Evolutionary conservation across 2,888 invertebrate species (phyloP), one percentile per base, ranked within the genome.

Genomic region (Cheiracanthium punctorium): DNA sequence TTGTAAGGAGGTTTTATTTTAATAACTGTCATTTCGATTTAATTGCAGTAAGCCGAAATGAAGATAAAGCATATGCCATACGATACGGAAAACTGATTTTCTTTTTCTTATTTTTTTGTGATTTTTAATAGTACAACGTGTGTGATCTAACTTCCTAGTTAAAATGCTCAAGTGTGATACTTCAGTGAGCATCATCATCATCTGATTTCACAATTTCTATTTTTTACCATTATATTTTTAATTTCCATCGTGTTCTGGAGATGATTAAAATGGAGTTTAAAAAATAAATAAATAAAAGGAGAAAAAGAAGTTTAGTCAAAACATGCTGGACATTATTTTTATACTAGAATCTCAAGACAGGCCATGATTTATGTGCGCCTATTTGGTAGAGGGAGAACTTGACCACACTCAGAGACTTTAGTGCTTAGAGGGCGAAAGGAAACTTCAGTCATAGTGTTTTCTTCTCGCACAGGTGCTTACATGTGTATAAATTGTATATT

Each of bases 401-500:
- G 69, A 33, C 58, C 58, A 58, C 58, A 7, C 20, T 69, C 20
- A 33, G 33, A 33, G 69, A 32, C 29, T 58, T 82, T 72, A 75
- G 65, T 73, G 52, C 72, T 72, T 77, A 67, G 65, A 48, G 20
- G 32, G 52, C 37, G 71, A 77, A 48, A 72, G 37, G 65, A 77
- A 73, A 28, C 30, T 24, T 72, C 32, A 82, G 82, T 82, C 82
- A 82, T 76, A 70, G 37, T 70, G 17, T 30, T 65, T 73, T 73
- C 73, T 77, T 77, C 67, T 48, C 77, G 69, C 65, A 65, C 82
- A 82, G 82, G 82, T 82, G 82, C 82, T 82, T 72, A 76, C 43
- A 43, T 72, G 72, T 82, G 72, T 77, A 77, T 72, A 82, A 82
- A 82, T 17, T 82, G 82, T 82, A 82, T 76, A 82, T 82, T 82